Evolutionary conservation across 2,888 invertebrate species (phyloP), one percentile per base, ranked within the genome.

Genomic region (Caenorhabditis japonica): DNA sequence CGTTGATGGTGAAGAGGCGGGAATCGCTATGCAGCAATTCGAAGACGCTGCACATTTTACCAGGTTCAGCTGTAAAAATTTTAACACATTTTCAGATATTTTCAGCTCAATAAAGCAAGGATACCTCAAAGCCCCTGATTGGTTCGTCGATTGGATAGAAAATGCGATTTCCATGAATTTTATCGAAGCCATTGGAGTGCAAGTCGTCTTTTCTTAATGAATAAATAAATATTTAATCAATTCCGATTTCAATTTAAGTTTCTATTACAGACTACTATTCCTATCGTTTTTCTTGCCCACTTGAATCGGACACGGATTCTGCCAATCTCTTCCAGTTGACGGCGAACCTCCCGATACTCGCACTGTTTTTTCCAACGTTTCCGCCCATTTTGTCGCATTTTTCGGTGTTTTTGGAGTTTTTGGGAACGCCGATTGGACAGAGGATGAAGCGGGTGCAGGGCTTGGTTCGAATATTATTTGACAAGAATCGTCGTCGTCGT

Each of bases 71-170:
- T 51, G 49, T 17, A 59, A 51, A 21, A 47, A 4, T 17, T 38
- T n/a, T 21, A 5, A 21, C 30, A 38, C 7, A 5, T 55, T 43
- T 41, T 15, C 25, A 53, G 38, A 10, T 44, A 4, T 36, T 51
- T 51, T 17, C 30, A 25, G 4, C 34, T 17, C 19, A 51, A 51
- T 23, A 27, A 27, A 25, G 2, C 27, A 23, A 12, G 23, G 39
- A 25, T 27, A 64, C 59, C 47, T 73, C 73, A 34, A 73, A 73
- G 15, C 15, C 30, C 13, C 73, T 47, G 38, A 66, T 49, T 5
- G 58, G 53, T 33, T 73, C 66, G 51, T 61, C 46, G 12, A 66
- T 51, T 23, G 73, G 73, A 27, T 73, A 73, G 15, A 60, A 66
- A n/a, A 73, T 17, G 19, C 15, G 17, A 33, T 53, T 59, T 47